Conservation (phyloP, 1,140 invertebrate species). For the Drosophila dunni region DNA sequence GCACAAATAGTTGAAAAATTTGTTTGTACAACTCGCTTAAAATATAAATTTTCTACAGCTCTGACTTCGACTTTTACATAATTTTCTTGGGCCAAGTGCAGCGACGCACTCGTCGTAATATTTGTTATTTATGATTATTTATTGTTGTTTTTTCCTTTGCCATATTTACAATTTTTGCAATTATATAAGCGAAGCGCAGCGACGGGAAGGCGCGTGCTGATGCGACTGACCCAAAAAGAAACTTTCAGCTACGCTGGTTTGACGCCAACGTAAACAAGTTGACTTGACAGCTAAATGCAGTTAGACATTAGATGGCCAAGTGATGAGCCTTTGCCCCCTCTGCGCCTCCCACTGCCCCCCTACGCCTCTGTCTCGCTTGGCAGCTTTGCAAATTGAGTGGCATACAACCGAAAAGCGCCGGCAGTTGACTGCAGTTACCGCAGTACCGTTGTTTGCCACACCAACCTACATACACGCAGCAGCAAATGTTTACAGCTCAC, state of each 20-base stretch:
- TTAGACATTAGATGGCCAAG: conserved; percentile 77
- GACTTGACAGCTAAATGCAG: conserved; percentile 72
- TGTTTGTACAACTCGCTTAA: conserved; percentile 27
- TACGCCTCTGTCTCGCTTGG: conserved; percentile 13
- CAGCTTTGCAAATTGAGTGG: conserved; percentile 72
- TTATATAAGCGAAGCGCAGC: conserved; percentile 68
- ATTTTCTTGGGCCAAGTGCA: conserved; percentile 41
- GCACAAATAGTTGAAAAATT: conserved; percentile 14
- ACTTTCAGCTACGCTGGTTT: conserved; percentile 55
- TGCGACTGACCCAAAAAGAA: conserved; percentile 70
- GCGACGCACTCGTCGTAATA: conserved; percentile 22
- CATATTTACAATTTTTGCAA: conserved; percentile 20
- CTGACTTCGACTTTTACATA: conserved; percentile 37
- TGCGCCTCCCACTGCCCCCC: neutral
- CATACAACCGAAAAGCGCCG: conserved; percentile 37
- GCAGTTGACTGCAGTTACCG: conserved; percentile 30
- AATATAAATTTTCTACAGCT: conserved; percentile 3
- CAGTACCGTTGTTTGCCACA: conserved; percentile 78
- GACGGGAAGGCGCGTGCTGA: conserved; percentile 62
- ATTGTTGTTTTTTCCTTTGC: conserved; percentile 2
- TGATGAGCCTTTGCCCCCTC: conserved; percentile 66
- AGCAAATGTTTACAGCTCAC: conserved; percentile 17
- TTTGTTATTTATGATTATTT: conserved; percentile 51
- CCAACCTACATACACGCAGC: conserved; percentile 66
- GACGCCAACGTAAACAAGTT: conserved; percentile 79